These are phyloP conservation scores for Vespertilio murinus DNA, from an alignment of 2,797 vertebrate species.

Conservation along the genomic window DNA sequence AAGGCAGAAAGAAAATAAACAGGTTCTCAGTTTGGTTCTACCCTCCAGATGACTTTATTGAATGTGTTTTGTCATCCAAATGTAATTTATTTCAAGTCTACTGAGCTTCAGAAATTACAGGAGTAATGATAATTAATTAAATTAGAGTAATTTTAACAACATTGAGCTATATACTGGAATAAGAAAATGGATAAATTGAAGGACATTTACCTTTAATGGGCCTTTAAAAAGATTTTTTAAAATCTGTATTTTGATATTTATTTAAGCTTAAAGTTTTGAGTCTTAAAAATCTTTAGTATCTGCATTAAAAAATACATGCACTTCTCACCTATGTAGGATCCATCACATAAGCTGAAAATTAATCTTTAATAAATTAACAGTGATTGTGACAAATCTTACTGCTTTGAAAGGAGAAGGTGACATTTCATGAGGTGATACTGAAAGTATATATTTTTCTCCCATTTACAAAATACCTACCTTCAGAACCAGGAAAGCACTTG, in stretches of 20 bases:
- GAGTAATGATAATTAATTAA: constrained; percentile 29
- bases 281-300: not conserved
- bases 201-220: not conserved
- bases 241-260: constrained; percentile 15
- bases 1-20: not conserved
- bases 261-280: not conserved
- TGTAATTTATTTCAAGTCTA: constrained; percentile 46
- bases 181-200: constrained; percentile 19
- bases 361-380: constrained; percentile 1
- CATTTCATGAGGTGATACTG: constrained; percentile 23
- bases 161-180: not conserved
- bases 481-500: constrained; percentile 26
- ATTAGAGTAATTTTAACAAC: not conserved
- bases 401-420: constrained; percentile 34
- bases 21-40: not conserved
- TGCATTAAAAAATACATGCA: not conserved
- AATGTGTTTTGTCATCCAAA: constrained; percentile 6
- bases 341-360: constrained; percentile 29
- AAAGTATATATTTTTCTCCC: not conserved
- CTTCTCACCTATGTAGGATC: not conserved
- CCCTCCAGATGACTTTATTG: not conserved
- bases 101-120: constrained; percentile 43
- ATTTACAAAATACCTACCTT: constrained; percentile 30
- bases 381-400: constrained; percentile 44
- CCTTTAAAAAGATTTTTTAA: not conserved